Conservation (phyloP, 2,113 vertebrate species). For the Scartelaos histophorus region DNA sequence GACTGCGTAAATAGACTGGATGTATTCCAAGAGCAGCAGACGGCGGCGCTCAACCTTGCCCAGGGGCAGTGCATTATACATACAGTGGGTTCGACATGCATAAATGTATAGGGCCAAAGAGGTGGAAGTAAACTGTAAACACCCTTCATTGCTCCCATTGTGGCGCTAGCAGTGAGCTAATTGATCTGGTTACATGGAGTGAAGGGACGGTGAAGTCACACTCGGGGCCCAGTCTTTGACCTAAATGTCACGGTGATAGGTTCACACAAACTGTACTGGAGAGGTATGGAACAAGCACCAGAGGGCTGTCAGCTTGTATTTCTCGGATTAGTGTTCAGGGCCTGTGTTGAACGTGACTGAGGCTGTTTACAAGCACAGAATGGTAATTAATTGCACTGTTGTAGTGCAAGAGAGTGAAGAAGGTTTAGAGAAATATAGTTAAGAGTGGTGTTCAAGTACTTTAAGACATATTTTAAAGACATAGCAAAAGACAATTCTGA, state of each 20-base stretch:
- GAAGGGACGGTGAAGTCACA: constrained; percentile 13
- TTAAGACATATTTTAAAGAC: no score
- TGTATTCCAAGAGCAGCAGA: constrained; percentile 19
- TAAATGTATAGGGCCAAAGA: constrained; percentile 22
- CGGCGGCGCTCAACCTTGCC: constrained; percentile 8
- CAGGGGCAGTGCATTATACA: constrained; percentile 18
- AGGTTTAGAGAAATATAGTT: neutral
- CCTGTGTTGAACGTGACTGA: constrained; percentile 44
- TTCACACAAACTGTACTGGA: neutral
- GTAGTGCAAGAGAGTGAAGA: neutral
- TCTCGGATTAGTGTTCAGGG: constrained; percentile 60
- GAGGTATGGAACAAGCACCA: constrained; percentile 41
- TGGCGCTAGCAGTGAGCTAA: constrained; percentile 7
- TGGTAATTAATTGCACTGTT: constrained; percentile 47
- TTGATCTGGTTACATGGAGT: constrained; percentile 29
- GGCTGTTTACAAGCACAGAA: constrained; percentile 50
- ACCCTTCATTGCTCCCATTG: constrained; percentile 10
- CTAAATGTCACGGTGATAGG: constrained; percentile 32
- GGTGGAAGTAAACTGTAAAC: constrained; percentile 30
- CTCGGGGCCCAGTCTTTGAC: constrained; percentile 43
- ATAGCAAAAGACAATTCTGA: no score
- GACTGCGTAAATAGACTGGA: constrained; percentile 22
- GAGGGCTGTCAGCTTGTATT: constrained; percentile 61
- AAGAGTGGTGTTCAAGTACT: neutral
- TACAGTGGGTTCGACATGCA: constrained; percentile 20